These are phyloP conservation scores for Euwallacea similis DNA, from an alignment of 1,140 invertebrate genomes.

Conservation along the genomic window DNA sequence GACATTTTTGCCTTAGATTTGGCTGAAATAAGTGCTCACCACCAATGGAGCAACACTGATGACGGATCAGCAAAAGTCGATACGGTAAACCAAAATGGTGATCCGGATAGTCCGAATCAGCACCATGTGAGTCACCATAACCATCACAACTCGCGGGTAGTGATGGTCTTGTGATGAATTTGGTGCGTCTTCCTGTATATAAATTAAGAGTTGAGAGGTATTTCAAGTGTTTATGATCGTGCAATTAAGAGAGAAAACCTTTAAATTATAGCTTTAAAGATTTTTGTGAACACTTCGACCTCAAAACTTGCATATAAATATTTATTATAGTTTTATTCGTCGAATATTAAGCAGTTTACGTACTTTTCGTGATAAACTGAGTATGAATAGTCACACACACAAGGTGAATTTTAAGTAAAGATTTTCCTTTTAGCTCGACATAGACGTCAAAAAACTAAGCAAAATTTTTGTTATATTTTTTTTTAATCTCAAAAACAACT, in stretches of 20 bases:
- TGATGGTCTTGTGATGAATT: slow-evolving; percentile 55
- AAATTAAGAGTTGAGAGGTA: background rate
- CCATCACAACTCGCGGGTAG: slow-evolving; percentile 52
- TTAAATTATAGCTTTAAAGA: slow-evolving; percentile 13
- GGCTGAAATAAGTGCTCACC: slow-evolving; percentile 59
- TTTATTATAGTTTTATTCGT: slow-evolving; percentile 23
- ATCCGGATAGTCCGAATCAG: slow-evolving; percentile 50
- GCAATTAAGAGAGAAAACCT: slow-evolving; percentile 9
- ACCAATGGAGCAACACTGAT: slow-evolving; percentile 51
- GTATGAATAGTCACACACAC: too few species aligned
- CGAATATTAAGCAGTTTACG: background rate
- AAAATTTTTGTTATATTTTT: too few species aligned
- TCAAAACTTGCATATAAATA: slow-evolving; percentile 19
- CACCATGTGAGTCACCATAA: slow-evolving; percentile 51
- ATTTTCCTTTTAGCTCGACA: too few species aligned
- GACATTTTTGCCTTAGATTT: slow-evolving; percentile 41
- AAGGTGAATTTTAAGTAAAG: too few species aligned
- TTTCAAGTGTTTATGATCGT: background rate
- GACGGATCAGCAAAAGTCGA: slow-evolving; percentile 42
- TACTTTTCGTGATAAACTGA: background rate
- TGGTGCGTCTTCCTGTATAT: slow-evolving; percentile 48
- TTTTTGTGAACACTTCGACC: background rate
- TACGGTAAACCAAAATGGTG: slow-evolving; percentile 42
- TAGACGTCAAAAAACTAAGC: too few species aligned
- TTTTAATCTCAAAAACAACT: too few species aligned